Evolutionary conservation across 2,797 vertebrate species (phyloP).

Genomic region (Megalops cyprinoides): DNA sequence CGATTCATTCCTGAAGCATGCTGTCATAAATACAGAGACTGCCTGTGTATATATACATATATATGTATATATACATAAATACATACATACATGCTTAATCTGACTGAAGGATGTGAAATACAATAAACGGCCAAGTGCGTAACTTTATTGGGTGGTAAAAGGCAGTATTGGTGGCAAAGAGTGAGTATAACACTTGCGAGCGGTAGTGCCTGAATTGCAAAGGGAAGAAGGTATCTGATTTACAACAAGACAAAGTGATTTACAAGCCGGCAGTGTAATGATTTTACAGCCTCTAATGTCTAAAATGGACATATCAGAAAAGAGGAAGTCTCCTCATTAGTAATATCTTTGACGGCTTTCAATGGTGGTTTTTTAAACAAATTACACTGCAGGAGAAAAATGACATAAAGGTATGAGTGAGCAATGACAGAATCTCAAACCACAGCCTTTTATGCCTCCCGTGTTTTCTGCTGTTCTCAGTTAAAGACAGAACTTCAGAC

Average conservation of each 20-base stretch:
- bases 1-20: too few species aligned
- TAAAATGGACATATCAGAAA: neutral
- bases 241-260: slow-evolving; percentile 17
- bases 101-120: too few species aligned
- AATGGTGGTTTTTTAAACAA: neutral
- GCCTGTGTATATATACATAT: neutral
- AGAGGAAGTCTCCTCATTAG: neutral
- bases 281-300: slow-evolving; percentile 8
- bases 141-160: neutral
- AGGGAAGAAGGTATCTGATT: neutral
- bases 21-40: too few species aligned
- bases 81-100: neutral
- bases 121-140: too few species aligned
- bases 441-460: too few species aligned
- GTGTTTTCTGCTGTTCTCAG: too few species aligned
- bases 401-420: too few species aligned
- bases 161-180: too few species aligned
- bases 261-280: neutral
- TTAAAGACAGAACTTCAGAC: neutral
- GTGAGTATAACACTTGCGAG: neutral
- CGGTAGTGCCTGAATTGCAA: neutral
- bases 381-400: neutral
- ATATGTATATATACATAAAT: neutral
- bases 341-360: neutral
- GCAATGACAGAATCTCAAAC: neutral